These are phyloP conservation scores for Nansenia antarctica DNA, from an alignment of 2,113 vertebrate species.

Conservation along the genomic window DNA sequence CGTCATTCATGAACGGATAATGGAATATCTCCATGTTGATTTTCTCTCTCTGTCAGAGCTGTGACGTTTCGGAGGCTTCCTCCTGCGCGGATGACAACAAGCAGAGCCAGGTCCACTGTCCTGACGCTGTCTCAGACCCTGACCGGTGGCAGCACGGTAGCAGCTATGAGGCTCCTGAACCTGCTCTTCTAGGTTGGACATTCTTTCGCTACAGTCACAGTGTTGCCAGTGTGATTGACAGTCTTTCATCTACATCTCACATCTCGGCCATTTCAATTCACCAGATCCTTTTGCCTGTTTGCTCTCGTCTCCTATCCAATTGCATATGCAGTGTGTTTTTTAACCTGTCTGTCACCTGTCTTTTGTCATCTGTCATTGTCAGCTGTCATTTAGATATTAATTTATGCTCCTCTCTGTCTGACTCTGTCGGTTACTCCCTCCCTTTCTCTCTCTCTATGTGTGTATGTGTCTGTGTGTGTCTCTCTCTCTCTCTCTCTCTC, in stretches of 20 bases:
- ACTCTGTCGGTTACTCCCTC: neutral
- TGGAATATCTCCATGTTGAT: neutral
- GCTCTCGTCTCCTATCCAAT: neutral
- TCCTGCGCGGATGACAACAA: conserved; percentile 11
- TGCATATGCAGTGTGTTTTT: neutral
- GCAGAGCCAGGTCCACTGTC: conserved; percentile 24
- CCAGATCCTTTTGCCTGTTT: neutral
- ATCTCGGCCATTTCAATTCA: neutral
- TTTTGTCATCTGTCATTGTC: neutral
- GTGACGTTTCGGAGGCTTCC: conserved; percentile 9
- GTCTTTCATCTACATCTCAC: neutral
- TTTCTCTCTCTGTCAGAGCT: conserved; percentile 40
- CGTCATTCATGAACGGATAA: neutral
- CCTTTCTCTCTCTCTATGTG: too few species aligned
- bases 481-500: too few species aligned
- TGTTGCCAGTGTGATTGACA: neutral
- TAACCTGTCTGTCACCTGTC: neutral
- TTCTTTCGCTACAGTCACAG: too few species aligned
- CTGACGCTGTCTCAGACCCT: conserved; percentile 26
- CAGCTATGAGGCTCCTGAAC: neutral
- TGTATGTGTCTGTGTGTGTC: too few species aligned
- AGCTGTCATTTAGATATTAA: too few species aligned
- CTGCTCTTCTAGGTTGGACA: conserved; percentile 44
- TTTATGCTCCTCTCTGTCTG: conserved; percentile 23
- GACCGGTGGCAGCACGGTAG: conserved; percentile 7